A percentile compares a stretch with the other conserved stretches of the same genome.
Conservation (phyloP, 2,797 vertebrate species). For the Rhabdophis nuchalis region DNA sequence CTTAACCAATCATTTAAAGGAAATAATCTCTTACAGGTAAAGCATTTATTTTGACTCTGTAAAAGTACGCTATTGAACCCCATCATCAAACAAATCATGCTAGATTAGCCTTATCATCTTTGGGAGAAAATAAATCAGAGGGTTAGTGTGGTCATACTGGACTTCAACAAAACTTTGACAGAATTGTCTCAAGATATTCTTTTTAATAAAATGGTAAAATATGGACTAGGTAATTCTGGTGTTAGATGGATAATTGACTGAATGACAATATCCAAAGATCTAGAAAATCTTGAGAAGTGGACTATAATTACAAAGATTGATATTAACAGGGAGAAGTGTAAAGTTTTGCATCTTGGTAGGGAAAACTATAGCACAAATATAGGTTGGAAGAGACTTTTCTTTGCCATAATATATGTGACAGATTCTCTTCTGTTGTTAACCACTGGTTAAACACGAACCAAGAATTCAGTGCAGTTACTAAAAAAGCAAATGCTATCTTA, state of each 20-base stretch:
- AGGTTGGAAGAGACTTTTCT: neutral
- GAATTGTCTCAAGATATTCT: neutral
- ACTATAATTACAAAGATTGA: neutral
- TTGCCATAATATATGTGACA: neutral
- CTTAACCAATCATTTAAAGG: conserved; percentile 96
- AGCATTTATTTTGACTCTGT: neutral
- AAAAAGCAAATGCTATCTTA: neutral
- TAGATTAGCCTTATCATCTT: neutral
- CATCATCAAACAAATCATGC: neutral
- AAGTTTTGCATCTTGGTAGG: neutral
- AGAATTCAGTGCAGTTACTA: neutral
- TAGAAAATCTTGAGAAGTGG: neutral
- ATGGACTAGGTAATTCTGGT: neutral
- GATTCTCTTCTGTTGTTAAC: neutral
- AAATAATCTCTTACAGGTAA: conserved; percentile 98
- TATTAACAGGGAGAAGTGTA: neutral
- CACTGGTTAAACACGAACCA: neutral
- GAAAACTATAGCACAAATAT: neutral
- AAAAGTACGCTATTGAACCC: neutral
- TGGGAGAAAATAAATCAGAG: neutral
- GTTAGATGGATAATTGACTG: neutral
- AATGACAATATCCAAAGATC: neutral
- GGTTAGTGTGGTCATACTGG: neutral
- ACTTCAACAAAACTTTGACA: neutral
- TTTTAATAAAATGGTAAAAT: neutral